These are phyloP conservation scores for Argyresthia goedartella DNA, from an alignment of 2,888 invertebrate species.

Conservation along the genomic window DNA sequence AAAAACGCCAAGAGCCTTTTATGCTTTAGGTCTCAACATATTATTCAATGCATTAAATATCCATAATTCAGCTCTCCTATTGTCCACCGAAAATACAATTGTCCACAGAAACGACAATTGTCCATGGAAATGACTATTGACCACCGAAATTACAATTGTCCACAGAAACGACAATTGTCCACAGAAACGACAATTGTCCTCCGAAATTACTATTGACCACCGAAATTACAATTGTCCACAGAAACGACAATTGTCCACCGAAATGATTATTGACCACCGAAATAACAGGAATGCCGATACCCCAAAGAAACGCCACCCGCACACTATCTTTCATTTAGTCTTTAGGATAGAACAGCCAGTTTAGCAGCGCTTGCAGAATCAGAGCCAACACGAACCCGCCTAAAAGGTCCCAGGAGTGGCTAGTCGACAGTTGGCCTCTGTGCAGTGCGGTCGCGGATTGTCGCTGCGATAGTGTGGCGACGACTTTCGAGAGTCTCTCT, in stretches of 20 bases:
- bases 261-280: neutral
- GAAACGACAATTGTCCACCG: neutral
- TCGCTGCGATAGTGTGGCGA: slow-evolving; percentile 32
- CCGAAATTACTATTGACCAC: no score
- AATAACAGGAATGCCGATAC: neutral
- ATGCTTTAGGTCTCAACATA: no score
- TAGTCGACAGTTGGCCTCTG: slow-evolving; percentile 21
- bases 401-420: slow-evolving; percentile 49
- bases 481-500: slow-evolving; percentile 35
- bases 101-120: neutral
- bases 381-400: slow-evolving; percentile 49
- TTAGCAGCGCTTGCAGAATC: slow-evolving; percentile 45
- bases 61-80: no score
- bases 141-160: no score
- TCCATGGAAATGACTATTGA: neutral
- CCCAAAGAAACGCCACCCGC: neutral
- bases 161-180: neutral
- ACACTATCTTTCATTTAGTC: neutral
- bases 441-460: slow-evolving; percentile 18
- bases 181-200: neutral
- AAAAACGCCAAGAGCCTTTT: no score
- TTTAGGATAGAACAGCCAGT: slow-evolving; percentile 27
- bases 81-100: no score
- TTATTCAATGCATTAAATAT: no score
- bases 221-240: neutral